Evolutionary conservation across 2,888 invertebrate species (phyloP).

Genomic region (Tetheella fluctuosa): DNA sequence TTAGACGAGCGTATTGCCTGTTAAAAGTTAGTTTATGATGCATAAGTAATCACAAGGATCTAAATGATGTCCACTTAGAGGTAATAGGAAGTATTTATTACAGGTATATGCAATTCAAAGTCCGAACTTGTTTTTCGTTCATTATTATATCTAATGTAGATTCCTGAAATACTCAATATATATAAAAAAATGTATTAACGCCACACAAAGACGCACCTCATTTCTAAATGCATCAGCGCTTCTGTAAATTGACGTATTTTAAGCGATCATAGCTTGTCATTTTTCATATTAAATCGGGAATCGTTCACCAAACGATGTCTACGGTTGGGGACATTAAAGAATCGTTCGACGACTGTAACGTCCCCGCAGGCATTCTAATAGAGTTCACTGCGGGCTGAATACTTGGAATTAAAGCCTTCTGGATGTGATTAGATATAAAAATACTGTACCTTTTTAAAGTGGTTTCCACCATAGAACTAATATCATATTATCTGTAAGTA

Average conservation of each 20-base stretch:
- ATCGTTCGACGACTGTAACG: constrained; percentile 68
- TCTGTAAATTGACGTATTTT: constrained; percentile 32
- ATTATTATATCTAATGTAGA: no score
- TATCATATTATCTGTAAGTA: no score
- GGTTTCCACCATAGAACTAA: constrained; percentile 10
- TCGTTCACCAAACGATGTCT: constrained; percentile 50
- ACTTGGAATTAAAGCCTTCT: constrained; percentile 31
- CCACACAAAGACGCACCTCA: no score
- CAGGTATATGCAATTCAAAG: no score
- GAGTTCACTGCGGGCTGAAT: constrained; percentile 47
- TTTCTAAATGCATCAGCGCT: constrained; percentile 12
- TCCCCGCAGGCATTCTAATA: constrained; percentile 75
- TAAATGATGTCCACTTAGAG: constrained; percentile 23
- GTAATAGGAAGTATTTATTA: constrained; percentile 9
- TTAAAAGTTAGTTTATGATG: constrained; percentile 29
- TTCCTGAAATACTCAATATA: background rate
- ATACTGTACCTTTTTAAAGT: background rate
- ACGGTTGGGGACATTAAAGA: constrained; percentile 63
- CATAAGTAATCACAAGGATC: constrained; percentile 24
- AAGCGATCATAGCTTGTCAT: constrained; percentile 50
- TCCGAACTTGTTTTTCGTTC: no score
- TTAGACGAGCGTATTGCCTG: constrained; percentile 15
- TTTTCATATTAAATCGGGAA: constrained; percentile 58
- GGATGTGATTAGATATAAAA: constrained; percentile 18
- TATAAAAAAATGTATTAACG: no score